Evolutionary conservation across 2,797 vertebrate species (phyloP).

Genomic region (Danio aesculapii): DNA sequence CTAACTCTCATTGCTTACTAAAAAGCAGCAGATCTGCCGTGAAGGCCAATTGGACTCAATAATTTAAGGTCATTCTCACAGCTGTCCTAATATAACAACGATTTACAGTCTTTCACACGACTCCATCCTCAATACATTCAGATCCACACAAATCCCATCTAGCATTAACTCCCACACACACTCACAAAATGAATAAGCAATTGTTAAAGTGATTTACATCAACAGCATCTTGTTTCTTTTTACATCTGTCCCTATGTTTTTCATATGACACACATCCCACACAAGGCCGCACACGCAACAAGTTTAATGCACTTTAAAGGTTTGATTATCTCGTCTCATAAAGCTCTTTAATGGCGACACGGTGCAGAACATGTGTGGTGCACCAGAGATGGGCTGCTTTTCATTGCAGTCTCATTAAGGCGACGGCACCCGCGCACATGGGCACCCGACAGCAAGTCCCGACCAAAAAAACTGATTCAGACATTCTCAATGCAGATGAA

Average conservation of each 20-base stretch:
- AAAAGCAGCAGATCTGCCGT: neutral
- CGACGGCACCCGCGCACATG: conserved; percentile 7
- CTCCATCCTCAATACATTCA: conserved; percentile 35
- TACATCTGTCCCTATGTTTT: conserved; percentile 41
- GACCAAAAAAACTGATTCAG: conserved; percentile 26
- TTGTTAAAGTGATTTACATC: conserved; percentile 53
- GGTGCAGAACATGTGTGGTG: conserved; percentile 64
- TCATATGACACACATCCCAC: conserved; percentile 48
- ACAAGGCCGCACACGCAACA: conserved; percentile 59
- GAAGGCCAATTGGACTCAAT: neutral
- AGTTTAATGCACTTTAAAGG: conserved; percentile 33
- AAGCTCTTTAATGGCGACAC: conserved; percentile 48
- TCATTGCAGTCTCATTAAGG: conserved; percentile 60
- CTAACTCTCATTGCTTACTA: neutral
- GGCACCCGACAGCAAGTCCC: conserved; percentile 17
- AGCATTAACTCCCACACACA: conserved; percentile 28
- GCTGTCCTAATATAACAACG: neutral
- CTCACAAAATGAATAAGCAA: conserved; percentile 36
- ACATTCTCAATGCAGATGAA: conserved; percentile 43
- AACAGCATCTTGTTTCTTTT: conserved; percentile 17
- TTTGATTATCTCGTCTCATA: conserved; percentile 67
- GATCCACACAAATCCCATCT: conserved; percentile 19
- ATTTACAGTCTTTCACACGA: conserved; percentile 22
- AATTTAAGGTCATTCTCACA: conserved; percentile 5
- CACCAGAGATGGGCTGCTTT: conserved; percentile 53